Evolutionary conservation across 1,140 invertebrate genomes (phyloP).

Genomic region (Elymnias hypermnestra): DNA sequence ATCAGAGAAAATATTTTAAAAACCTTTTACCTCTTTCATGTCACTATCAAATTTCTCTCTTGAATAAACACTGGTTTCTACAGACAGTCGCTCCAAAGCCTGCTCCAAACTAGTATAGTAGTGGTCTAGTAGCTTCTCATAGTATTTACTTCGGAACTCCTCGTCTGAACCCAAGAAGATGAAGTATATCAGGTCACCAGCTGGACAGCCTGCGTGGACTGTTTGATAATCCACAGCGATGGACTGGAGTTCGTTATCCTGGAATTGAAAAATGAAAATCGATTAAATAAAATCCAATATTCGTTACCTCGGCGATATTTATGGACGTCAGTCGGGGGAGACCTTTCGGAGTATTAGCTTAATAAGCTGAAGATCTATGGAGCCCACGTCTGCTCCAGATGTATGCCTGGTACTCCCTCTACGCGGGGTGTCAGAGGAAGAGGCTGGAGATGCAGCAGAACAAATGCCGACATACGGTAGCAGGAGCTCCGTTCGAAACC

Average conservation of each 20-base stretch:
- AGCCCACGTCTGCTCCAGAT: too few relatives aligned
- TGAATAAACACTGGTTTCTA: slow-evolving; percentile 33
- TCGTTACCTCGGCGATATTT: too few relatives aligned
- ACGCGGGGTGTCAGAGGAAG: too few relatives aligned
- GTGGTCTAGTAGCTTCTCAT: slow-evolving; percentile 58
- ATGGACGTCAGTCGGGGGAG: too few relatives aligned
- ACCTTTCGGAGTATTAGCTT: too few relatives aligned
- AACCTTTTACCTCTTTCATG: slow-evolving; percentile 29
- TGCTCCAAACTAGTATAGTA: slow-evolving; percentile 52
- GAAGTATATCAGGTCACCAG: slow-evolving; percentile 74
- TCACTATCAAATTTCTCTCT: slow-evolving; percentile 40
- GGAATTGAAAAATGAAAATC: slow-evolving; percentile 17
- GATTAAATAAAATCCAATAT: not conserved
- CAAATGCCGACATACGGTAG: too few relatives aligned
- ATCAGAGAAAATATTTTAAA: not conserved
- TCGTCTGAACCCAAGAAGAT: slow-evolving; percentile 72
- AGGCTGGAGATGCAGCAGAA: too few relatives aligned
- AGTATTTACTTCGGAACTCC: slow-evolving; percentile 58
- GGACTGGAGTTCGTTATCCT: slow-evolving; percentile 42
- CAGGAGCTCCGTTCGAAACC: too few relatives aligned
- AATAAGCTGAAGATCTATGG: too few relatives aligned
- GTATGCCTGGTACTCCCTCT: too few relatives aligned
- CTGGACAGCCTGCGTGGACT: slow-evolving; percentile 65
- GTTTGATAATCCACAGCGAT: slow-evolving; percentile 77
- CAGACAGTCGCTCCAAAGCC: slow-evolving; percentile 23